A percentile compares a stretch with the other conserved stretches of the same genome.
phyloP scores from a whole-genome alignment of 2,888 invertebrate genomes.

The Chrysomela aeneicollis region DNA sequence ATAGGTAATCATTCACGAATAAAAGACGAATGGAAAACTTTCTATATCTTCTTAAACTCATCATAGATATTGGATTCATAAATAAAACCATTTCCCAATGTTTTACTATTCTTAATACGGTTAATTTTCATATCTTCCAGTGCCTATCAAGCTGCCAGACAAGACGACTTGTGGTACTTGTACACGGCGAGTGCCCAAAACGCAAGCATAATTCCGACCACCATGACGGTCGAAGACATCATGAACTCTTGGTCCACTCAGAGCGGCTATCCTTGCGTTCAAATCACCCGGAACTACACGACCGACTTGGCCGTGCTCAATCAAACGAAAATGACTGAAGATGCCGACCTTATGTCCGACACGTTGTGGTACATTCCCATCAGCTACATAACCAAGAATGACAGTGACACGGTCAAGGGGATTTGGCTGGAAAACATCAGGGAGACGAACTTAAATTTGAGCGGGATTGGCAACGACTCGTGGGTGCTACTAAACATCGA shows the following conservation, averaged over 20 bases:
- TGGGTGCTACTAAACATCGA: constrained; percentile 72
- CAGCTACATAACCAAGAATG: constrained; percentile 59
- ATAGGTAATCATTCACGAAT: no score
- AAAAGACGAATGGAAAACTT: no score
- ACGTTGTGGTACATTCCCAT: constrained; percentile 70
- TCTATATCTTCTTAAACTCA: no score
- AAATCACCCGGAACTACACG: constrained; percentile 65
- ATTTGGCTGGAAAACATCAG: constrained; percentile 52
- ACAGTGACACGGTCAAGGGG: constrained; percentile 37
- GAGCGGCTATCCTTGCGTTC: constrained; percentile 73
- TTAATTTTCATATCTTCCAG: constrained; percentile 56
- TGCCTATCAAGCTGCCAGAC: constrained; percentile 69
- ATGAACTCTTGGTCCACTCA: constrained; percentile 80
- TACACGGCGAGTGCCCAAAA: constrained; percentile 59
- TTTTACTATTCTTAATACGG: background rate
- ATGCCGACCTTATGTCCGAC: constrained; percentile 42
- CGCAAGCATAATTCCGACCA: constrained; percentile 55
- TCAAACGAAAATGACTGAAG: constrained; percentile 62
- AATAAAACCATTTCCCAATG: no score
- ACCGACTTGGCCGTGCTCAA: constrained; percentile 60
- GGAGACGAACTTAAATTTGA: constrained; percentile 49
- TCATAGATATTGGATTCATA: no score
- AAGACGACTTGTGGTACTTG: constrained; percentile 73
- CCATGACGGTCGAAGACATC: constrained; percentile 66
- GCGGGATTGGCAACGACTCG: constrained; percentile 50